Evolutionary conservation across 2,888 invertebrate species (phyloP), one percentile per base, ranked within the genome.

Genomic region (Nemotelus nigrinus): DNA sequence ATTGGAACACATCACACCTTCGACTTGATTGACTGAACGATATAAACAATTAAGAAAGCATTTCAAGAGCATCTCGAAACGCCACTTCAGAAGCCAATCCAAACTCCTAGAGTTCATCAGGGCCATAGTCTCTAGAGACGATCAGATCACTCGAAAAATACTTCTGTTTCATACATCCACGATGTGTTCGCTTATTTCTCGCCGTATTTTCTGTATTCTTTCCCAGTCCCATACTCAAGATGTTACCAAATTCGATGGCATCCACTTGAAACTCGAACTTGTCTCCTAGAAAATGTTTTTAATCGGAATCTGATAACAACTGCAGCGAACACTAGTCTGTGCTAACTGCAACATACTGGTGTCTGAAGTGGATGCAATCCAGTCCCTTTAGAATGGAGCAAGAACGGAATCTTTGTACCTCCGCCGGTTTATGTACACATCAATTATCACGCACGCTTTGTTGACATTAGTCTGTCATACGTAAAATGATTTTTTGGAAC

Each of bases 381-480:
- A 25, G 25, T 25, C 25, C 25, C 25, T 25, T 25, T 25, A 25
- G 25, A 25, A 25, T 25, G 25, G 25, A 65, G 10, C n/a, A 10
- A 43, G 4, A 65, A 10, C 6, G 25, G 41, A 50, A 53, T 68
- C 68, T 68, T 70, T 53, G 70, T 70, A 70, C 70, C 43, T 70
- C 47, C 70, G 70, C 55, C 55, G 55, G 70, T 70, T 60, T 74
- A 63, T 47, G 48, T 60, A 74, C 74, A 74, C 74, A 63, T 63
- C 74, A 74, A 74, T 74, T 74, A 74, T 72, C 72, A 72, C 72
- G 60, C 72, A 72, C 72, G 72, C 58, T 47, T 47, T 58, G 72
- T 72, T 72, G 72, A 72, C 72, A 72, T 45, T 57, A 57, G 60
- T 45, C 43, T 43, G 63, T 74, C 74, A 74, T 74, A 63, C 63